Conservation (phyloP, 30 jellyfish, hydroid and myxozoan species). For the Pseudorhiza aurosa region DNA sequence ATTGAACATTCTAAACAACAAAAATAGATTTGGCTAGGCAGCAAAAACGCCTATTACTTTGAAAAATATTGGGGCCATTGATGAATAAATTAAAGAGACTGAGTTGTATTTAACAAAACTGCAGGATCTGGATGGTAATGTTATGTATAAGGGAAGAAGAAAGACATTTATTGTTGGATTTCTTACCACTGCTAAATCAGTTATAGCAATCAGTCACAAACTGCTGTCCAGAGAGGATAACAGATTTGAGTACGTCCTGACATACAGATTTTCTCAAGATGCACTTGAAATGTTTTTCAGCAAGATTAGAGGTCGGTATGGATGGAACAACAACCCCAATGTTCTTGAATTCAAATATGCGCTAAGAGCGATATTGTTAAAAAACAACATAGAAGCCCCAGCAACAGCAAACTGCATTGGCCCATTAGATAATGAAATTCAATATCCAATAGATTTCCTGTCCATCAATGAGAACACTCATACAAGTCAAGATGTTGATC, state of each 20-base stretch:
- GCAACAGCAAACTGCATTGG: constrained; percentile 21
- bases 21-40: constrained; percentile 40
- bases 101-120: neutral
- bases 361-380: constrained; percentile 29
- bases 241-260: constrained; percentile 11
- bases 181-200: constrained; percentile 11
- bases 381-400: constrained; percentile 39
- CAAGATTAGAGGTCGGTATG: constrained; percentile 48
- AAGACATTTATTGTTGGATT: constrained; percentile 25
- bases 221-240: neutral
- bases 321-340: constrained; percentile 62
- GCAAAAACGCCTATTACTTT: constrained; percentile 8
- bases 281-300: constrained; percentile 57
- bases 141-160: neutral
- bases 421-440: neutral
- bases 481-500: neutral
- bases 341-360: constrained; percentile 39
- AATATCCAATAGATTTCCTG: too few relatives aligned
- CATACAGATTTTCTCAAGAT: constrained; percentile 57
- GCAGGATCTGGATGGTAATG: neutral
- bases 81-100: constrained; percentile 1
- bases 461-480: too few relatives aligned
- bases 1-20: constrained; percentile 30
- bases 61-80: constrained; percentile 33
- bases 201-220: neutral